phyloP scores from a whole-genome alignment of 37 sponge, comb jelly and placozoan genomes.

The Mnemiopsis leidyi region DNA sequence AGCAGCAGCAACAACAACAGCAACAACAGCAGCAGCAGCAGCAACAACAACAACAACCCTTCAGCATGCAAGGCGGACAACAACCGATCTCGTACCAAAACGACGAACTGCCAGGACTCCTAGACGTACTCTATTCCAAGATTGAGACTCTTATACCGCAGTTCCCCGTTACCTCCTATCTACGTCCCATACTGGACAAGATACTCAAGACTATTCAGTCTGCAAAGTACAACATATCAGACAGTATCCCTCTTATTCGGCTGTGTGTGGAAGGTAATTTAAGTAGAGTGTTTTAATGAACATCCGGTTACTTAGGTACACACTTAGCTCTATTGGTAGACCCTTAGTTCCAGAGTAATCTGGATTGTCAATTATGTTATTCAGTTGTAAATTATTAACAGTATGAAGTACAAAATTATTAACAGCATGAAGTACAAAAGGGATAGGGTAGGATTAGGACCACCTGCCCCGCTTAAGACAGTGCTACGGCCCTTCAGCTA shows the following conservation, averaged over 20 bases:
- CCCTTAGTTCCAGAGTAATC: no score
- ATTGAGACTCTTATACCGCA: conserved; percentile 44
- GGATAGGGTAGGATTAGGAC: no score
- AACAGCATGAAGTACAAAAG: no score
- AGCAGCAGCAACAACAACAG: conserved; percentile 1
- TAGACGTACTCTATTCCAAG: conserved; percentile 33
- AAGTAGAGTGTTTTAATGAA: no score
- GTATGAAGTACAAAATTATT: background rate
- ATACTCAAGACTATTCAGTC: conserved; percentile 52
- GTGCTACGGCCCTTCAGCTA: no score
- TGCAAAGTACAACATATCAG: conserved; percentile 50
- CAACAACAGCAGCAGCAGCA: background rate
- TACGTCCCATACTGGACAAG: conserved; percentile 34
- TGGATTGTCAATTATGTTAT: no score
- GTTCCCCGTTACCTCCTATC: conserved; percentile 54
- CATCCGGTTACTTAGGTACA: no score
- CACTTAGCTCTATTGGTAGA: no score
- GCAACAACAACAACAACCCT: conserved; percentile 6
- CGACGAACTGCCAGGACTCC: conserved; percentile 48
- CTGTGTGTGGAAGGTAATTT: conserved; percentile 38
- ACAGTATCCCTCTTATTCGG: conserved; percentile 44
- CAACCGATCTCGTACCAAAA: background rate
- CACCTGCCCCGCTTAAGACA: no score
- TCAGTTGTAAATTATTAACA: no score
- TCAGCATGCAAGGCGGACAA: background rate